Evolutionary conservation across 2,797 vertebrate species (phyloP).

Genomic region (Nannoperca obscura): DNA sequence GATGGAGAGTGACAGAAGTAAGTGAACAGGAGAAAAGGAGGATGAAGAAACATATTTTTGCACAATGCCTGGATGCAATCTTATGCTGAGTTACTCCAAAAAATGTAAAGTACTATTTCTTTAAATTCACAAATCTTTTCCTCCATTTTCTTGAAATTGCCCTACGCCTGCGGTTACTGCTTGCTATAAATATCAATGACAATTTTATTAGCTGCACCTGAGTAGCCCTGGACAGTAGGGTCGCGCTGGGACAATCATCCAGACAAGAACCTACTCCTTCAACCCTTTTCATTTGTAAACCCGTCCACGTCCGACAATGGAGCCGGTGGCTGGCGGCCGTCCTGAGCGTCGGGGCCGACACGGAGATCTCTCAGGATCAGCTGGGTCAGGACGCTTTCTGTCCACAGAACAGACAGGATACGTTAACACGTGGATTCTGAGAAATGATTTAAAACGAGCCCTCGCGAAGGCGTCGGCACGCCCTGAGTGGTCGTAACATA

Average conservation of each 20-base stretch:
- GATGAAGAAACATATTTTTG: background rate
- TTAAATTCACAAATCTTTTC: background rate
- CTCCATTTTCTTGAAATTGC: background rate
- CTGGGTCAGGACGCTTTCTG: background rate
- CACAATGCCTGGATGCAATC: background rate
- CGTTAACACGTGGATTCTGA: background rate
- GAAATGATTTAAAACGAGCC: background rate
- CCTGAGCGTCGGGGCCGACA: slow-evolving; percentile 23
- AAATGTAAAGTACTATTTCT: background rate
- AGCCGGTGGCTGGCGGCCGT: slow-evolving; percentile 28
- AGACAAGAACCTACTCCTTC: slow-evolving; percentile 19
- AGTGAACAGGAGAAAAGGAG: slow-evolving; percentile 23
- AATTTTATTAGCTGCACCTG: slow-evolving; percentile 27
- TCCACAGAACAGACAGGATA: background rate
- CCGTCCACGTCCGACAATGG: slow-evolving; percentile 9
- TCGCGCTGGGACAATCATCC: slow-evolving; percentile 30
- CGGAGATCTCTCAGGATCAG: slow-evolving; percentile 11
- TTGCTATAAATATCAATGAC: slow-evolving; percentile 44
- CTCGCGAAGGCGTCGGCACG: background rate
- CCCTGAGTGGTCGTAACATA: background rate
- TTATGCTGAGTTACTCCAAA: background rate
- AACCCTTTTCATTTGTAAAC: slow-evolving; percentile 16
- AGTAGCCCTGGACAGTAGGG: background rate
- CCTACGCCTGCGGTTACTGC: background rate
- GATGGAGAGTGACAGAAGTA: slow-evolving; percentile 49